phyloP scores from a whole-genome alignment of 2,888 invertebrate genomes.

The Labia minor region DNA sequence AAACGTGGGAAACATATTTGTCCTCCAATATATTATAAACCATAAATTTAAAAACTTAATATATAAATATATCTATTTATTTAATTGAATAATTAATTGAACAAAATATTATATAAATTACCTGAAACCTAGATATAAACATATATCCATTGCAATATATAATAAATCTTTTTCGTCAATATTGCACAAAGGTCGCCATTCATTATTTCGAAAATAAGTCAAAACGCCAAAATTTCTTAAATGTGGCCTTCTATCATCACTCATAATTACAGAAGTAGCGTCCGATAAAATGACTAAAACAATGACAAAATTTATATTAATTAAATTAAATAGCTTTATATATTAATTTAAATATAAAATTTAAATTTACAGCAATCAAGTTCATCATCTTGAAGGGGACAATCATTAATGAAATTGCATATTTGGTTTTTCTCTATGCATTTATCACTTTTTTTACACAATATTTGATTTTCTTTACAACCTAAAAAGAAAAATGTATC shows the following conservation, averaged over 20 bases:
- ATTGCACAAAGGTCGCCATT: slow-evolving; percentile 57
- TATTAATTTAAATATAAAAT: no score
- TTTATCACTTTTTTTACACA: slow-evolving; percentile 50
- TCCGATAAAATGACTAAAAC: slow-evolving; percentile 54
- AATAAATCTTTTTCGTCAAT: slow-evolving; percentile 30
- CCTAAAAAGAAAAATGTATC: slow-evolving; percentile 37
- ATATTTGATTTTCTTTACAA: slow-evolving; percentile 48
- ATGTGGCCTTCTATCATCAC: slow-evolving; percentile 49
- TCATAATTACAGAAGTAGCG: slow-evolving; percentile 47
- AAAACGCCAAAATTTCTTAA: slow-evolving; percentile 51
- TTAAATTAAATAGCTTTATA: no score
- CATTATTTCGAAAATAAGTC: slow-evolving; percentile 46
- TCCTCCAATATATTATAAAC: no score
- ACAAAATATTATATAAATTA: no score
- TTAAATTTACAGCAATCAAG: slow-evolving; percentile 54
- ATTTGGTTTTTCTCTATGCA: slow-evolving; percentile 50
- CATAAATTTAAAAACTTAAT: no score
- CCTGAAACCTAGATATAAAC: slow-evolving; percentile 58
- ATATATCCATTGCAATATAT: slow-evolving; percentile 46
- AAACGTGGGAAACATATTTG: no score
- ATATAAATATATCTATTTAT: no score
- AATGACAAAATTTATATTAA: no score
- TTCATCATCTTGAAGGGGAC: slow-evolving; percentile 64
- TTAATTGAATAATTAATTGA: no score
- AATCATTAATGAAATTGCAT: slow-evolving; percentile 57